Evolutionary conservation across 2,888 invertebrate genomes (phyloP).

Genomic region (Lamellibrachia satsuma): DNA sequence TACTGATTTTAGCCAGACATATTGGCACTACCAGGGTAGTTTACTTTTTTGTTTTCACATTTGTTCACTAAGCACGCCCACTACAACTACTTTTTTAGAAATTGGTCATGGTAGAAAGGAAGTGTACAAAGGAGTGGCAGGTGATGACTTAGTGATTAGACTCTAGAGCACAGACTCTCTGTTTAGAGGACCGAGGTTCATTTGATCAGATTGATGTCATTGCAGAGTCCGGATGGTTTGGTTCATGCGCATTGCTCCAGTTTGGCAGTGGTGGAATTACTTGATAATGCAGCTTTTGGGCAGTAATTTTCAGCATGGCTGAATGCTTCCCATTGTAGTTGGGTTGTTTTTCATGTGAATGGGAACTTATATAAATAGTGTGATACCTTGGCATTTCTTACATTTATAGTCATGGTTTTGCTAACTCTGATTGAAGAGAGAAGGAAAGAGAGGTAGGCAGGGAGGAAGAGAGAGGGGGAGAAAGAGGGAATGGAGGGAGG

Average conservation of each 20-base stretch:
- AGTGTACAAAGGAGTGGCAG: background rate
- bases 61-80: background rate
- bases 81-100: background rate
- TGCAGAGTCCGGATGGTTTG: too few species aligned
- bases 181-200: background rate
- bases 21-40: background rate
- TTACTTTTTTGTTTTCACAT: background rate
- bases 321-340: too few species aligned
- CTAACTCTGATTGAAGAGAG: background rate
- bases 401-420: too few species aligned
- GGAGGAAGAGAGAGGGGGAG: background rate
- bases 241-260: too few species aligned
- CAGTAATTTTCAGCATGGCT: too few species aligned
- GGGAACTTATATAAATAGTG: too few species aligned
- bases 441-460: background rate
- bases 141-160: background rate
- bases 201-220: too few species aligned
- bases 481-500: background rate
- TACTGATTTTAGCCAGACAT: background rate
- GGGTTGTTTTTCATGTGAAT: too few species aligned
- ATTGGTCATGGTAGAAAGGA: background rate
- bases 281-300: too few species aligned
- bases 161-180: background rate
- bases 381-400: too few species aligned
- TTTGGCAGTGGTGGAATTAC: too few species aligned